Evolutionary conservation across 2,113 vertebrate species (phyloP).

Genomic region (Vireo altiloquus): DNA sequence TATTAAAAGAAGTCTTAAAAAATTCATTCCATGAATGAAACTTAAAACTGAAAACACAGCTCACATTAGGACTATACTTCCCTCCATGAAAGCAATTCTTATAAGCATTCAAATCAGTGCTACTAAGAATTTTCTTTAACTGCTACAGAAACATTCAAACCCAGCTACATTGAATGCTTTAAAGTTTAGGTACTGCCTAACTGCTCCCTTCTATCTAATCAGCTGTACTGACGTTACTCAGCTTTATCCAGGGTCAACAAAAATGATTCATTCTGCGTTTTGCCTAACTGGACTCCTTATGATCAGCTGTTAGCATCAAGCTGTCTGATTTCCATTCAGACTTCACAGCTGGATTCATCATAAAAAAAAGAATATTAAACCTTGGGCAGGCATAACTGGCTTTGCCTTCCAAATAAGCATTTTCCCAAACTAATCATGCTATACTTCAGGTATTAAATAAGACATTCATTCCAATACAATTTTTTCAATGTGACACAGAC

Average conservation of each 20-base stretch:
- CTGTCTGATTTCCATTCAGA: constrained; percentile 24
- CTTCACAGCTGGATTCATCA: constrained; percentile 33
- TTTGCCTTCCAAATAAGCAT: constrained; percentile 24
- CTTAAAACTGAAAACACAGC: neutral
- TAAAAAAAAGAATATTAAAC: neutral
- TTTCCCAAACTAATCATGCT: neutral
- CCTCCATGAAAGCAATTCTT: neutral
- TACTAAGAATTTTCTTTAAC: neutral
- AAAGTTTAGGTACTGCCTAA: neutral
- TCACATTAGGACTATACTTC: neutral
- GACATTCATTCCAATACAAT: neutral
- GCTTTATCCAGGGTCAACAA: neutral
- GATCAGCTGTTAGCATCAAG: constrained; percentile 11
- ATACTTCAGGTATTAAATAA: neutral
- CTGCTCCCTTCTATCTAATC: neutral
- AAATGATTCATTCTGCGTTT: neutral
- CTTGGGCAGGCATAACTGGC: neutral
- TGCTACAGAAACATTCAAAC: neutral
- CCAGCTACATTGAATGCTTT: neutral
- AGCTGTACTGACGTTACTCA: neutral
- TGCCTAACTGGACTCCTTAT: neutral
- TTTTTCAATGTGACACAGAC: neutral
- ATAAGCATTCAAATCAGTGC: neutral
- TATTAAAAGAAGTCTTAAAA: neutral
- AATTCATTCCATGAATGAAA: neutral